These are phyloP conservation scores for Manduca sexta DNA, from an alignment of 1,140 invertebrate genomes.

Conservation along the genomic window DNA sequence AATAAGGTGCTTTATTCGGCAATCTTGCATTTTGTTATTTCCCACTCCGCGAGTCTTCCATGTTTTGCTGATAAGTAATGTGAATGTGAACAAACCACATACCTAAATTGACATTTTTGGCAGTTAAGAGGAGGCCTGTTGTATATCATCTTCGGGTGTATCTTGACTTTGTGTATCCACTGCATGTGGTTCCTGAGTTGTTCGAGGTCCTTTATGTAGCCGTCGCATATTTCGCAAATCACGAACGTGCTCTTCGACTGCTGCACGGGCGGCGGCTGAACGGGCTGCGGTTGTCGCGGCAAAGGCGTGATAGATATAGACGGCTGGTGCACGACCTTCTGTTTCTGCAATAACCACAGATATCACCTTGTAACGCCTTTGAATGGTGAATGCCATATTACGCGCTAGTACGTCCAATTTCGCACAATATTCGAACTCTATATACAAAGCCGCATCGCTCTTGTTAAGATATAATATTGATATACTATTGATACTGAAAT, in stretches of 20 bases:
- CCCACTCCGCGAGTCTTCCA: no score
- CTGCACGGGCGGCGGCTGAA: conserved; percentile 27
- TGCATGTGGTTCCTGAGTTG: conserved; percentile 95
- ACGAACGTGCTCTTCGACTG: conserved; percentile 87
- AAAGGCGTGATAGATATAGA: conserved; percentile 94
- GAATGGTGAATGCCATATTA: no score
- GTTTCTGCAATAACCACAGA: conserved; percentile 34
- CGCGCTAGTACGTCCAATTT: no score
- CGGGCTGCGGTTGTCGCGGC: conserved; percentile 76
- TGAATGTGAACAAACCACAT: conserved; percentile 41
- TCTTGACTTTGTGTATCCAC: conserved; percentile 97
- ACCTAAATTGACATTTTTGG: conserved; percentile 94
- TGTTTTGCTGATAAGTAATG: no score
- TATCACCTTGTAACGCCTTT: no score
- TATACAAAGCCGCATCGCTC: no score
- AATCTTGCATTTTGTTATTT: no score
- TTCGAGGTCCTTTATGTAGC: conserved; percentile 95
- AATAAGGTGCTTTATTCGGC: no score
- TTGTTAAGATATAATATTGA: no score
- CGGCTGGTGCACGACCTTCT: conserved; percentile 71
- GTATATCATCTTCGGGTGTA: conserved; percentile 97
- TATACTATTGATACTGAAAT: no score
- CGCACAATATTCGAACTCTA: no score
- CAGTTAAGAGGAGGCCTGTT: conserved; percentile 95
- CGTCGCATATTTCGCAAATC: conserved; percentile 96